Conservation (phyloP, 2,888 invertebrate species). For the Acanthosoma haemorrhoidale region DNA sequence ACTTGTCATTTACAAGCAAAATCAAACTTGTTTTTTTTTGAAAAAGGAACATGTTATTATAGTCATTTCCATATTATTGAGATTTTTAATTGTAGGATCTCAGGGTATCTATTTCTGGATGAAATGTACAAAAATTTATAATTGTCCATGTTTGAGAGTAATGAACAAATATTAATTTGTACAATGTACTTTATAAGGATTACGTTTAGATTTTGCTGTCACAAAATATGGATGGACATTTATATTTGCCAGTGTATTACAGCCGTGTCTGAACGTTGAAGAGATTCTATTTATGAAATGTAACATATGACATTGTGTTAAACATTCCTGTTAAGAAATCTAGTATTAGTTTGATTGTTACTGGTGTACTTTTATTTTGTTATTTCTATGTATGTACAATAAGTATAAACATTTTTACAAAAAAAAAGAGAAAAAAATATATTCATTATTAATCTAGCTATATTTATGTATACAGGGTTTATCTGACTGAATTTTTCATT, state of each 20-base stretch:
- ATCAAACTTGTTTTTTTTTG: neutral
- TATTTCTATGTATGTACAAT: neutral
- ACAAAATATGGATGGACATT: neutral
- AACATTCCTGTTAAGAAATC: neutral
- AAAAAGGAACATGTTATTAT: neutral
- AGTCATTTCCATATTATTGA: neutral
- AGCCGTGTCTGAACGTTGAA: neutral
- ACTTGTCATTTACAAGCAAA: neutral
- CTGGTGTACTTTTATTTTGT: neutral
- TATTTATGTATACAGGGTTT: neutral
- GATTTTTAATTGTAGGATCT: constrained; percentile 15
- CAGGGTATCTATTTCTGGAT: constrained; percentile 23
- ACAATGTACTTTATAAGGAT: neutral
- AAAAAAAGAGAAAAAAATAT: neutral
- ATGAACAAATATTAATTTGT: neutral
- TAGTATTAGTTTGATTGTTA: neutral
- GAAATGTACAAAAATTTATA: constrained; percentile 1
- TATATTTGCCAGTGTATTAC: neutral
- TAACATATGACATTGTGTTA: neutral
- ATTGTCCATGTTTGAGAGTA: neutral
- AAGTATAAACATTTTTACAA: neutral
- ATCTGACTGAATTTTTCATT: neutral
- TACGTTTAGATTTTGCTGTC: neutral
- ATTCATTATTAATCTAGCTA: neutral
- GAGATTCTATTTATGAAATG: neutral